Base-by-base conservation (phyloP, 2,797 vertebrate species). In the Hybognathus amarus region DNA sequence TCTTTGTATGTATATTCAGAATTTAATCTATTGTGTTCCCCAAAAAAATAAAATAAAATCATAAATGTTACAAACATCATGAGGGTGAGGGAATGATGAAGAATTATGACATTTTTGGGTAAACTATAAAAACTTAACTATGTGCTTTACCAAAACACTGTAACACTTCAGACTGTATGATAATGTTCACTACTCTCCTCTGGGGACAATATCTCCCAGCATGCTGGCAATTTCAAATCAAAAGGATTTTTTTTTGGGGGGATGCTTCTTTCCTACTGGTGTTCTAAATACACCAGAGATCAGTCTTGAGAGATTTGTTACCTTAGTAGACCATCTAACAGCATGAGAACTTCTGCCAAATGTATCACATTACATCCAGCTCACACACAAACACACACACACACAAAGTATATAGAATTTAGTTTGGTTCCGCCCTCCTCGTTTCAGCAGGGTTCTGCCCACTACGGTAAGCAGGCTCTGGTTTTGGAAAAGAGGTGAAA, bases 211-310 rank as follows among this genome's bases (percentile, higher is more conserved):
- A 47, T 77, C 18, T 52, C 63, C 73, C 36, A 77, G 63, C n/a
- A 67, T 66, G 61, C 63, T 50, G n/a, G 22, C 50, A 68, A 59
- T 64, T 59, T 66, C 20, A 59, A 79, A 54, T 54, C 20, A 22
- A 54, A 54, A n/a, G n/a, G 8, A n/a, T 18, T 50, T 70, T 66
- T 61, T 64, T 64, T 33, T 9, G 9, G 2, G 1, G 1, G 40
- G 40, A 40, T 40, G 33, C 13, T 64, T 45, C 77, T 54, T 40
- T 33, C 45, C 38, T 70, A 6, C 42, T 42, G 11, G 11, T 42
- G 11, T 42, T 42, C 11, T 42, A 59, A 59, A 11, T 24, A 59
- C 4, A 59, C 1, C 54, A 59, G 54, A 24, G 10, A 12, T n/a
- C 10, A 52, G 6, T 52, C 40, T 3, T 10, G 2, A 42, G 10